Base-by-base conservation (phyloP, 1,140 invertebrate genomes). In the Colletes latitarsis region DNA sequence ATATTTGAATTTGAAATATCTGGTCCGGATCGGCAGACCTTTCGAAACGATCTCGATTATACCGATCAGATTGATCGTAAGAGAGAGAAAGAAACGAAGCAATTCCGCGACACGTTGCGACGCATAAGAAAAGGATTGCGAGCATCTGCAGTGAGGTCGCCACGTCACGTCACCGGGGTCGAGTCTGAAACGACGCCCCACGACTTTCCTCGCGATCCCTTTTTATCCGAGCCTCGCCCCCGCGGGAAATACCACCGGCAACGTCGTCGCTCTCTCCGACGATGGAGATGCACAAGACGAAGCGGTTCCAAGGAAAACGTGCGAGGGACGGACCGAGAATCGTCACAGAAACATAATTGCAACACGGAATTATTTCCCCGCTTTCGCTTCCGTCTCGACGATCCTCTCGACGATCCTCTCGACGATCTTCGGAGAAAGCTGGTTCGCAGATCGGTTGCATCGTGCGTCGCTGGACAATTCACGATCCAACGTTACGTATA, bases 281-380 rank as follows among this genome's bases (percentile, higher is more conserved):
- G 82, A 78, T 69, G 81, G 64, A 58, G 82, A 68, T 46, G 72
- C 74, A 43, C 49, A 78, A 68, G 68, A 46, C 41, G 21, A 58
- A 43, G 30, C 30, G 30, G 30, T 30, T 30, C 30, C 1, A 30
- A 30, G 30, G 30, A 30, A 30, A 30, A 30, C 30, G 30, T 30
- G 30, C 30, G 30, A 30, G 30, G 30, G 62, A 64, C 62, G 62
- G 62, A 39, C 14, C 62, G 62, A n/a, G 62, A 15, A 64, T 64
- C 62, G 62, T 64, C 39, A 64, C 62, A 39, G 62, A 6, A 15
- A n/a, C 39, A 39, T 64, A 64, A 64, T 64, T 64, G 62, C 62
- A 39, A 43, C 9, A 9, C 62, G 39, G 39, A 64, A 64, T 64
- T 64, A 17, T 64, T 64, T 43, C 30, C 62, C 39, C 60, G 5